Percentiles rank a stretch among this genome's conserved stretches.
Evolutionary conservation across 1,140 invertebrate genomes (phyloP).

Genomic region (Pentalonia nigronervosa): DNA sequence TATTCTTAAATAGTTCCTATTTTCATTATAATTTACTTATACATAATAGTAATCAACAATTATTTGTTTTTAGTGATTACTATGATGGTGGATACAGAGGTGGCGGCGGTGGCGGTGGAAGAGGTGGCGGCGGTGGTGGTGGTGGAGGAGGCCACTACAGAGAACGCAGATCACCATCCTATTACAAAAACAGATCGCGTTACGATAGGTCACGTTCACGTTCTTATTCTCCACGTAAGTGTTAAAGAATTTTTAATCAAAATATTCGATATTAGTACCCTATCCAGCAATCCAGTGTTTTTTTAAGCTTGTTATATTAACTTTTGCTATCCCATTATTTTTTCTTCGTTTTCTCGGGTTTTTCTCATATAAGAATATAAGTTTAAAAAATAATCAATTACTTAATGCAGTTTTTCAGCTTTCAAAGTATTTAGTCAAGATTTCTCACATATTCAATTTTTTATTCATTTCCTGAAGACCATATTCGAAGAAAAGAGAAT

Average conservation of each 20-base stretch:
- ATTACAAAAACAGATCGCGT: slow-evolving; percentile 69
- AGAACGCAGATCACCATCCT: slow-evolving; percentile 70
- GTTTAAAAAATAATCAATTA: slow-evolving; percentile 51
- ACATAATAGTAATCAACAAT: no score
- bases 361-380: slow-evolving; percentile 40
- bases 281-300: slow-evolving; percentile 46
- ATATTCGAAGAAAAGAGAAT: slow-evolving; percentile 57
- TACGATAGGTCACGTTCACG: slow-evolving; percentile 82
- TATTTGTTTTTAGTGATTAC: slow-evolving; percentile 57
- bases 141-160: slow-evolving; percentile 64
- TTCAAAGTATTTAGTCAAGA: slow-evolving; percentile 57
- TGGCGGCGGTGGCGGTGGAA: slow-evolving; percentile 37
- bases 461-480: slow-evolving; percentile 57
- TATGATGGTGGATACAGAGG: slow-evolving; percentile 63
- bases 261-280: slow-evolving; percentile 41
- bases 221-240: slow-evolving; percentile 88
- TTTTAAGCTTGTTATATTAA: slow-evolving; percentile 46
- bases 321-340: slow-evolving; percentile 49
- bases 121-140: slow-evolving; percentile 61
- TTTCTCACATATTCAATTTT: slow-evolving; percentile 58
- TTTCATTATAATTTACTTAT: no score
- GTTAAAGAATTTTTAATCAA: slow-evolving; percentile 23
- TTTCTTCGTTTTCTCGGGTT: slow-evolving; percentile 55
- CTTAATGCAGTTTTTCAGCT: slow-evolving; percentile 58
- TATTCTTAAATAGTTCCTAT: no score